Percentiles rank a stretch among this genome's conserved stretches.
Conservation (phyloP, 2,888 invertebrate species). For the Cryptophagus acutangulus region DNA sequence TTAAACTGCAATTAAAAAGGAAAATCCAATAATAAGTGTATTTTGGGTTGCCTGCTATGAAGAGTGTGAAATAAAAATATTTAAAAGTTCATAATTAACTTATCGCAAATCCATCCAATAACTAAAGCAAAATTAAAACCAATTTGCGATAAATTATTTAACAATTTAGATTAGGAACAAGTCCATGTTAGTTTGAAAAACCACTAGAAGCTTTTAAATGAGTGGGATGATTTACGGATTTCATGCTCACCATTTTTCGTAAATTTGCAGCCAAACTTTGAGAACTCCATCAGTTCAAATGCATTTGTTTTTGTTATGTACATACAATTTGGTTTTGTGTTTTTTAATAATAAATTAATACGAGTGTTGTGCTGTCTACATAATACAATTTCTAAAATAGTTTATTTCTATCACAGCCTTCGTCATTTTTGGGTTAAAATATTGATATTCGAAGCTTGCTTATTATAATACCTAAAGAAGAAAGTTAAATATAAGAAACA, state of each 20-base stretch:
- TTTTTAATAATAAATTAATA: constrained; percentile 18
- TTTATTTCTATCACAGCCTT: constrained; percentile 37
- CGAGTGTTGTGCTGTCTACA: constrained; percentile 5
- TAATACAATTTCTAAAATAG: constrained; percentile 14
- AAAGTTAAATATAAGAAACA: constrained; percentile 6
- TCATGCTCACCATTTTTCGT: constrained; percentile 39
- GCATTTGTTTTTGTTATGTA: constrained; percentile 23
- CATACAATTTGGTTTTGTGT: constrained; percentile 12
- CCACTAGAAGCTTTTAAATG: constrained; percentile 8
- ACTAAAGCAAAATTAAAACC: too few species aligned
- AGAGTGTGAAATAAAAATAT: too few species aligned
- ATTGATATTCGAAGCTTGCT: constrained; percentile 30
- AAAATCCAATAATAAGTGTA: too few species aligned
- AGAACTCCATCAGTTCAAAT: too few species aligned
- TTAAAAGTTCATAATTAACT: too few species aligned
- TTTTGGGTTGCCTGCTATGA: too few species aligned
- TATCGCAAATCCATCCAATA: too few species aligned
- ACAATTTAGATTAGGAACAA: background rate
- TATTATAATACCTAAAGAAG: constrained; percentile 35
- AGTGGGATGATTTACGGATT: constrained; percentile 17
- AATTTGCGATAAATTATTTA: background rate
- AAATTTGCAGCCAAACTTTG: too few species aligned
- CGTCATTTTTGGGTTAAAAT: constrained; percentile 35
- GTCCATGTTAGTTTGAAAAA: too few species aligned
- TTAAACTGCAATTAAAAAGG: too few species aligned